These are phyloP conservation scores for Mylabris sibirica DNA, from an alignment of 2,888 invertebrate species.

Conservation along the genomic window DNA sequence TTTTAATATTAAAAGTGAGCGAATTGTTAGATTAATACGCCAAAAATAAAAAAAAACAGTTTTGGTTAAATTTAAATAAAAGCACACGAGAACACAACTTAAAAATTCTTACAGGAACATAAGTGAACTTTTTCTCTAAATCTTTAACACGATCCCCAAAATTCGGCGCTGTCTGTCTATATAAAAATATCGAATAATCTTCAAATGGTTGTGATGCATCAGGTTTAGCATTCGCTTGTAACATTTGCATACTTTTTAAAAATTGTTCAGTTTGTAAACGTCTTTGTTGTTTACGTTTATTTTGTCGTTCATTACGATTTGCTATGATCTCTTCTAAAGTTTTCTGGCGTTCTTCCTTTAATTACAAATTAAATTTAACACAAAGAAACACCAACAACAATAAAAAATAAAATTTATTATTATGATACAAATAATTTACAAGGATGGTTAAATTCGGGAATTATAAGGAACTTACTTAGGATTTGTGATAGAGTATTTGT, in stretches of 20 bases:
- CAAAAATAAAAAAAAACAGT: background rate
- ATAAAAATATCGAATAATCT: slow-evolving; percentile 85
- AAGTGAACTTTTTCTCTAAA: slow-evolving; percentile 77
- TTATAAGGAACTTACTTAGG: slow-evolving; percentile 5
- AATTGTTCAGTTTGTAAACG: slow-evolving; percentile 83
- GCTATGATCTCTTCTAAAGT: slow-evolving; percentile 77
- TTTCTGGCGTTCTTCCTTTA: slow-evolving; percentile 76
- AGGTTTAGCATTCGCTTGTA: slow-evolving; percentile 77
- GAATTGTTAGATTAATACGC: background rate
- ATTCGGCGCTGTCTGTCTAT: slow-evolving; percentile 83
- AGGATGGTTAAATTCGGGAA: background rate
- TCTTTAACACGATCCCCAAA: slow-evolving; percentile 86
- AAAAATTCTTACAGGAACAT: slow-evolving; percentile 69
- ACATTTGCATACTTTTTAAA: slow-evolving; percentile 84
- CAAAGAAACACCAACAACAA: background rate
- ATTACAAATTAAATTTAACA: slow-evolving; percentile 7
- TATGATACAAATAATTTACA: slow-evolving; percentile 1
- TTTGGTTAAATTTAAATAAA: slow-evolving; percentile 12
- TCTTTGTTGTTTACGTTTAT: slow-evolving; percentile 72
- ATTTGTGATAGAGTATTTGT: background rate
- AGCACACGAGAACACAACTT: slow-evolving; percentile 29
- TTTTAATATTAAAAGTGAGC: background rate
- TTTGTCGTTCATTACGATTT: slow-evolving; percentile 70
- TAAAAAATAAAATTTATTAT: background rate
- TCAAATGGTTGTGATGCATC: slow-evolving; percentile 74